phyloP scores from a whole-genome alignment of 1,140 invertebrate species.

The Macrobrachium rosenbergii region DNA sequence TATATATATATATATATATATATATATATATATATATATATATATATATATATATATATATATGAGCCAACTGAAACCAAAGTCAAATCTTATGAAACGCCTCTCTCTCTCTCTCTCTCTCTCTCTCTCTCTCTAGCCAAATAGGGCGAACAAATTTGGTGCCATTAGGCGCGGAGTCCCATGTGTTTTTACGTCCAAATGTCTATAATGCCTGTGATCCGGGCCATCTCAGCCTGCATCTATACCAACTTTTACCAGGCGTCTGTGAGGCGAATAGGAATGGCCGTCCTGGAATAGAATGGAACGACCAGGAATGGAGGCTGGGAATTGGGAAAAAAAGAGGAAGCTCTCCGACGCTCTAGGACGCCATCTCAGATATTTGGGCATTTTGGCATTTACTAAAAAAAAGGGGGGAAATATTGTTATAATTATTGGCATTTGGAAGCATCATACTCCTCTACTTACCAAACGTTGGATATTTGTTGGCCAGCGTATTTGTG shows the following conservation, averaged over 20 bases:
- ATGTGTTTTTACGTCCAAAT: conserved; percentile 49
- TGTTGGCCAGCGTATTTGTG: no score
- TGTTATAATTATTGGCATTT: no score
- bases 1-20: conserved; percentile 14
- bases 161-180: conserved; percentile 35
- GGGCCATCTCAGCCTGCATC: conserved; percentile 43
- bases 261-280: conserved; percentile 43
- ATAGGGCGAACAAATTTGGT: conserved; percentile 36
- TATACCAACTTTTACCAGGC: conserved; percentile 49
- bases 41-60: neutral
- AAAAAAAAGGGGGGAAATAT: no score
- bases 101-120: neutral
- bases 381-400: no score
- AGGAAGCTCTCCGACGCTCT: no score
- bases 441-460: no score
- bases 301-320: conserved; percentile 42
- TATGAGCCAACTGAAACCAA: neutral
- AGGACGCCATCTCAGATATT: no score
- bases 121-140: neutral
- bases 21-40: conserved; percentile 21
- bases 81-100: neutral
- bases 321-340: conserved; percentile 40
- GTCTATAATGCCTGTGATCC: conserved; percentile 39
- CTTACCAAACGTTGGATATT: no score
- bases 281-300: conserved; percentile 40